Conservation (phyloP, 64 coral and sea anemone genomes). For the Dendrophyllia cribrosa region DNA sequence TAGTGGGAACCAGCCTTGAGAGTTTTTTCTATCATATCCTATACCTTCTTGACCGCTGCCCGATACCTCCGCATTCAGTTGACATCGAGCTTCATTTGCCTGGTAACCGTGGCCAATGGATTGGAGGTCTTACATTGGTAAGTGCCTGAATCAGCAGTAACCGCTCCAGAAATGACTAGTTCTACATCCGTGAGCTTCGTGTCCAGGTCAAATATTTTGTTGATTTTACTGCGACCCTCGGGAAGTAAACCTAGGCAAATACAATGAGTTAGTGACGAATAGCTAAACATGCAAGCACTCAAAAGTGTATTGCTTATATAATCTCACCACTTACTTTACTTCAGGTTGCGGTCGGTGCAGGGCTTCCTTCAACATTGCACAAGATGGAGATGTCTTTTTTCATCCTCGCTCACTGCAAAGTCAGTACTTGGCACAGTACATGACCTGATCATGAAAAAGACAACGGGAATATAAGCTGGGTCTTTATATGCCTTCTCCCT, state of each 20-base stretch:
- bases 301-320: no score
- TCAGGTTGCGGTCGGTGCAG: constrained; percentile 51
- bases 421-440: constrained; percentile 47
- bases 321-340: constrained; percentile 41
- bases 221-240: not conserved
- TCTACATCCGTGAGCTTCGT: constrained; percentile 46
- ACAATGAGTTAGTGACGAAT: not conserved
- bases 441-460: constrained; percentile 15
- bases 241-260: not conserved
- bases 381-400: constrained; percentile 23
- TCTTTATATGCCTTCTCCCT: not conserved
- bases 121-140: constrained; percentile 61
- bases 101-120: constrained; percentile 9
- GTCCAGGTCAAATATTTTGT: constrained; percentile 31
- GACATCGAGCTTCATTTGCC: constrained; percentile 26
- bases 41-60: not conserved
- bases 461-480: not conserved
- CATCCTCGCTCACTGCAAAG: constrained; percentile 26
- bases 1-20: no score
- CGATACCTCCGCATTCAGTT: not conserved
- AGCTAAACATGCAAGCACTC: not conserved
- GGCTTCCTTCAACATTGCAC: constrained; percentile 72
- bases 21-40: not conserved
- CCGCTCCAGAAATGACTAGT: constrained; percentile 11
- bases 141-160: constrained; percentile 45